These are phyloP conservation scores for Sylvicola fuscatus DNA, from an alignment of 2,888 invertebrate genomes.

Conservation along the genomic window DNA sequence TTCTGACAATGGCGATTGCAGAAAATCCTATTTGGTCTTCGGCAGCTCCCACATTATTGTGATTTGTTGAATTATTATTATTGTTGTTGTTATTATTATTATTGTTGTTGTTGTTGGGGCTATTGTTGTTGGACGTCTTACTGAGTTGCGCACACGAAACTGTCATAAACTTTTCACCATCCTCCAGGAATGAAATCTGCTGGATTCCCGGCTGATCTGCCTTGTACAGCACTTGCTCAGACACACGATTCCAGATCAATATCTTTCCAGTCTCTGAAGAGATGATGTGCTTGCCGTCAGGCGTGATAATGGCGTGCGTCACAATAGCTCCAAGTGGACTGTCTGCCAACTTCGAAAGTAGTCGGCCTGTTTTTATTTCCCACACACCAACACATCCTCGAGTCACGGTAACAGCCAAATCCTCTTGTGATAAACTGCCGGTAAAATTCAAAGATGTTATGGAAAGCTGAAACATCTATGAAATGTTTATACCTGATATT, in stretches of 20 bases:
- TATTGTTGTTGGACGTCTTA: not conserved
- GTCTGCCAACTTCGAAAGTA: slow-evolving; percentile 74
- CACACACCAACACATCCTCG: slow-evolving; percentile 90
- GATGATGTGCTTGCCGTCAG: slow-evolving; percentile 61
- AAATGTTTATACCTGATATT: slow-evolving; percentile 44
- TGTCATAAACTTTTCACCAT: slow-evolving; percentile 22
- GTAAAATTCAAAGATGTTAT: too few species aligned
- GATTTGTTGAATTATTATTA: not conserved
- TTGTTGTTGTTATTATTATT: not conserved
- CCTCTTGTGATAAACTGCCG: slow-evolving; percentile 58
- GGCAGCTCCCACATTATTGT: slow-evolving; percentile 27
- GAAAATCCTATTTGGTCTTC: slow-evolving; percentile 39
- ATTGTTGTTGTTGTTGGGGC: not conserved
- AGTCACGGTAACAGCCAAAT: slow-evolving; percentile 79
- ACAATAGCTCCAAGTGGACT: slow-evolving; percentile 87
- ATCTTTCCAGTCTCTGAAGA: slow-evolving; percentile 86
- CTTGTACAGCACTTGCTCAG: slow-evolving; percentile 56
- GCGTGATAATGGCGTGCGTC: slow-evolving; percentile 76
- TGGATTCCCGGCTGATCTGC: slow-evolving; percentile 47
- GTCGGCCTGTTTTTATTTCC: slow-evolving; percentile 68
- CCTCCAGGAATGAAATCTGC: slow-evolving; percentile 24
- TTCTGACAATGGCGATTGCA: slow-evolving; percentile 45
- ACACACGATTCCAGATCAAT: slow-evolving; percentile 66
- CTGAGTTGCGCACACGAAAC: slow-evolving; percentile 17
- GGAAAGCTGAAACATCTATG: not conserved